Base-by-base conservation (phyloP, 2,113 vertebrate genomes). In the Amia ocellicauda region DNA sequence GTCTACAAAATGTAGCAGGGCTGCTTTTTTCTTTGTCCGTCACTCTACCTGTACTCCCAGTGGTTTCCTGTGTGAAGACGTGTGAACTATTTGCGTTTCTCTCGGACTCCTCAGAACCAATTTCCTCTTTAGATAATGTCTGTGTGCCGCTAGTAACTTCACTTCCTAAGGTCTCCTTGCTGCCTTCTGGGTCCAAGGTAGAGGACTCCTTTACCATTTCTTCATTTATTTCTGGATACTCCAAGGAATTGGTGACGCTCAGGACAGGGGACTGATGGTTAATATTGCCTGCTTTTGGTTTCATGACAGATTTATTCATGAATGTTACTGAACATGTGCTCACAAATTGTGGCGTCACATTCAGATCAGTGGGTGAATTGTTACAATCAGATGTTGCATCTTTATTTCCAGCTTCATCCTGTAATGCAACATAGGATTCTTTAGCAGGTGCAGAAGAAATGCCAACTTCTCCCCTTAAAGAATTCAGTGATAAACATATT, bases 131-230 rank as follows among this genome's bases (percentile, higher is more conserved):
- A 57, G 67, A 0, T 45, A 19, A 42, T 57, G 0, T 0, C 52
- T 47, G 0, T 65, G 66, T 14, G 58, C 59, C 28, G 29, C 70
- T 1, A 68, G 64, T n/a, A 73, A 64, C 62, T 58, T 71, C 58
- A 78, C 74, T 70, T 65, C 58, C 31, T 62, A 26, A 40, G 23
- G 24, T 20, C n/a, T 53, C 51, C 2, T 7, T 3, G 10, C 17
- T 55, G 19, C 60, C 24, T 20, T 24, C 29, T 36, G 14, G 24
- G 23, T 29, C 20, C 36, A 7, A 24, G 14, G 10, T 13, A 13
- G 8, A 19, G 36, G 47, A 14, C 36, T 29, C 45, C n/a, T 47
- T 47, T 5, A 2, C 14, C 7, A 16, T 47, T 16, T 2, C 45
- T 47, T 16, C 16, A 47, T 47, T 4, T 5, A 11, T 47, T 47